phyloP scores from a whole-genome alignment of 2,888 invertebrate genomes.

The Drosophila kokeensis region DNA sequence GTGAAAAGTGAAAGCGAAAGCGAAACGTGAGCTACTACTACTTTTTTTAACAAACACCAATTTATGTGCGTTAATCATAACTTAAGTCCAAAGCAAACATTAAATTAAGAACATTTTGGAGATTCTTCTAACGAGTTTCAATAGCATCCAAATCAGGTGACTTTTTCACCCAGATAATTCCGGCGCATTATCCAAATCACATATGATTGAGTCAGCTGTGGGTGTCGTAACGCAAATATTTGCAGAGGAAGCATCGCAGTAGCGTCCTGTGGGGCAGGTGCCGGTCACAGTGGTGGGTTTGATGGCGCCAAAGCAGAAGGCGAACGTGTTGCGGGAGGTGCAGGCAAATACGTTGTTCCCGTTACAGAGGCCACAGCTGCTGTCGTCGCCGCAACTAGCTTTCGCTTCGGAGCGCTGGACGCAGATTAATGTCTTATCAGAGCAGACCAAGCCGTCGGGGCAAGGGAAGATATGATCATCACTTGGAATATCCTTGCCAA shows the following conservation, averaged over 20 bases:
- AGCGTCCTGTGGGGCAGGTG: constrained; percentile 69
- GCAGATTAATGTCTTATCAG: constrained; percentile 76
- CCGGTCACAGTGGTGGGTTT: constrained; percentile 70
- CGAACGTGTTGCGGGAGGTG: constrained; percentile 77
- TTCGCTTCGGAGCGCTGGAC: constrained; percentile 76
- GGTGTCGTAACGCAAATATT: constrained; percentile 69
- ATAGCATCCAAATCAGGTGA: background rate
- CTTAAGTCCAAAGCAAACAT: background rate
- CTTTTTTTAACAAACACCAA: background rate
- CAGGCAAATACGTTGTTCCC: constrained; percentile 78
- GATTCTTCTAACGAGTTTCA: background rate
- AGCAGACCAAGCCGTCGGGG: constrained; percentile 77
- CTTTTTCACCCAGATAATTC: background rate
- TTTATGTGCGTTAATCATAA: background rate
- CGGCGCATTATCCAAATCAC: constrained; percentile 35
- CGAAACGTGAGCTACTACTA: background rate
- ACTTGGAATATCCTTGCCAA: constrained; percentile 65
- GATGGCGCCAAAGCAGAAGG: constrained; percentile 80
- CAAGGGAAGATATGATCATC: constrained; percentile 74
- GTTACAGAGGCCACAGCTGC: constrained; percentile 78
- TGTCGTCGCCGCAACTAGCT: constrained; percentile 81
- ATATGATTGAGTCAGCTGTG: constrained; percentile 57
- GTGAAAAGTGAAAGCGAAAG: background rate
- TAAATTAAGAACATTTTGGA: background rate
- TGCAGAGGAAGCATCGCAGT: constrained; percentile 75